Percentiles rank a stretch among this genome's conserved stretches.
Evolutionary conservation across 2,888 invertebrate genomes (phyloP).

Genomic region (Drosophila nr. fundita): DNA sequence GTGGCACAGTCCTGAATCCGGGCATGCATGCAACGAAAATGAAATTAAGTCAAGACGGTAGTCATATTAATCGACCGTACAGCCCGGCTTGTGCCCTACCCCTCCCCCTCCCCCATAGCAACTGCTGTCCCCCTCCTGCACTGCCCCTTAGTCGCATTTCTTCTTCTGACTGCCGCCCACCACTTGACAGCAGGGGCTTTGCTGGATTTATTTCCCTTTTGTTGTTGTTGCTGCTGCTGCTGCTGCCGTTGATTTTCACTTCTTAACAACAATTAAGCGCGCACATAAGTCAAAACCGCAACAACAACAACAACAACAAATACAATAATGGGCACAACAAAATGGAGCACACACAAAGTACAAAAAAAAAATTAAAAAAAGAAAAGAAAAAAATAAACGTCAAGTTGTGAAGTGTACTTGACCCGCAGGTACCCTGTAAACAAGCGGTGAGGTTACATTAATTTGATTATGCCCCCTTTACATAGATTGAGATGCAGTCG

Average conservation of each 20-base stretch:
- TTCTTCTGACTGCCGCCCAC: conserved; percentile 58
- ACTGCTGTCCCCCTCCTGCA: background rate
- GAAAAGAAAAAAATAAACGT: conserved; percentile 22
- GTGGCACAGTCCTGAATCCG: conserved; percentile 48
- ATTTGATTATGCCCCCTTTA: background rate
- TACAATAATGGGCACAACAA: conserved; percentile 65
- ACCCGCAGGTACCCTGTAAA: conserved; percentile 31
- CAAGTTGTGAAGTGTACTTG: conserved; percentile 8
- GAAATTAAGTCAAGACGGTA: conserved; percentile 80
- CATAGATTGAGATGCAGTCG: background rate
- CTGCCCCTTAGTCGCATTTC: conserved; percentile 12
- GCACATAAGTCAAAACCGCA: conserved; percentile 80
- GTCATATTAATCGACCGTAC: conserved; percentile 76
- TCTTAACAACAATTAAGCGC: conserved; percentile 81
- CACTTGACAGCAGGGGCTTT: conserved; percentile 69
- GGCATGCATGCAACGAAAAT: conserved; percentile 76
- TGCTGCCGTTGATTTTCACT: conserved; percentile 75
- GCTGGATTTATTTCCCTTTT: conserved; percentile 71
- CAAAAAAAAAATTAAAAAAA: conserved; percentile 36
- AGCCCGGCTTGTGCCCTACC: conserved; percentile 21
- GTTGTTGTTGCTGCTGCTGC: conserved; percentile 17
- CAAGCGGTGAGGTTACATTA: background rate
- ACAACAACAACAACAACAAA: conserved; percentile 69
- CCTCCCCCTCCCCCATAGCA: background rate
- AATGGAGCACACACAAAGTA: conserved; percentile 72